Evolutionary conservation across 2,888 invertebrate species (phyloP).

Genomic region (Torymus tubicola): DNA sequence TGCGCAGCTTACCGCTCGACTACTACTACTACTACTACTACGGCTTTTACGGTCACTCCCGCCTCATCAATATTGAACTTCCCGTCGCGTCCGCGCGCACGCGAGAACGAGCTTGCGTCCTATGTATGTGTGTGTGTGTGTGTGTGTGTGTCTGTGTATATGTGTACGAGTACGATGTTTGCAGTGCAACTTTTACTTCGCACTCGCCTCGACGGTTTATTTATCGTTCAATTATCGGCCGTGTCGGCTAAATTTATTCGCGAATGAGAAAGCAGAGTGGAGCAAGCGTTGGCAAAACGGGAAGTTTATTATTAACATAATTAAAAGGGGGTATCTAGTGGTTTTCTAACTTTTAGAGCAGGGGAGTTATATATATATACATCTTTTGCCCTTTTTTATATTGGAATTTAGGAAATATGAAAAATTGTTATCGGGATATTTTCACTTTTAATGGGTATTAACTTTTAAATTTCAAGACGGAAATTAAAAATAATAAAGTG

Average conservation of each 20-base stretch:
- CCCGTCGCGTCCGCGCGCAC: neutral
- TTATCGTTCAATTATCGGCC: neutral
- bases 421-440: too few relatives aligned
- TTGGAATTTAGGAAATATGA: too few relatives aligned
- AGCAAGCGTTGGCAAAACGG: neutral
- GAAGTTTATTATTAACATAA: too few relatives aligned
- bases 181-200: conserved; percentile 2
- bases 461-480: too few relatives aligned
- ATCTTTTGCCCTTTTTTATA: too few relatives aligned
- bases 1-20: conserved; percentile 24
- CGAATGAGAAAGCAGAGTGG: neutral
- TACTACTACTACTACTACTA: neutral
- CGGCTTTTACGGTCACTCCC: conserved; percentile 20
- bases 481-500: neutral
- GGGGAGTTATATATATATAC: too few relatives aligned
- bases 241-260: conserved; percentile 1
- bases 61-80: conserved; percentile 38
- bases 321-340: too few relatives aligned
- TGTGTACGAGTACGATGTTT: conserved; percentile 8
- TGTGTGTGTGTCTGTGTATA: neutral
- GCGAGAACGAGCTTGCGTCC: too few relatives aligned
- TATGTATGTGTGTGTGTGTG: too few relatives aligned
- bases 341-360: too few relatives aligned
- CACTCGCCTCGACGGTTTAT: neutral
- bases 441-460: too few relatives aligned